Base-by-base conservation (phyloP, 2,113 vertebrate genomes). In the Elephantulus edwardii region DNA sequence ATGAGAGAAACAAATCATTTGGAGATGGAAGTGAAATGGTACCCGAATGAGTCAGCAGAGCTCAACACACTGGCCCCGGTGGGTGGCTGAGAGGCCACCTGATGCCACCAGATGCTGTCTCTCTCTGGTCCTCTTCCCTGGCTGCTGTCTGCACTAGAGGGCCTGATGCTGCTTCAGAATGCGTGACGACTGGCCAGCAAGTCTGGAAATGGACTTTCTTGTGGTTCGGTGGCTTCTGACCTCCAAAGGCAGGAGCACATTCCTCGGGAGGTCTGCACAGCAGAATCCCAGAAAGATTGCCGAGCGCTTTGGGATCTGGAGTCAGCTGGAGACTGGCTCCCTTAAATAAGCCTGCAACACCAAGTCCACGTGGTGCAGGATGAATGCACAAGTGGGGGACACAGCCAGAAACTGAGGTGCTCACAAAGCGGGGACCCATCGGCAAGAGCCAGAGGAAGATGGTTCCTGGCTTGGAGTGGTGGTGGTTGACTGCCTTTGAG, bases 161-260 rank as follows among this genome's bases (percentile, higher is more conserved):
- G 96, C 95, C 96, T 96, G 95, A 90, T 24, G 68, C 89, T 6
- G 58, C 95, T 95, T 93, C 95, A 96, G 96, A 97, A 97, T 95
- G 95, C 70, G 40, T 91, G 89, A 9, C 44, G 95, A 93, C 96
- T 90, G 96, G 95, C 96, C 96, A 91, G 93, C 95, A 86, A 96
- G 95, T 97, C 97, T 96, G 96, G 95, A 91, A 86, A 91, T 20
- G 72, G 93, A 87, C 94, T 97, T 96, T 96, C 94, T 97, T 96
- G 96, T 96, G 94, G 95, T 96, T 97, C 96, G 95, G 94, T 94
- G 96, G 96, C 97, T 95, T 96, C 83, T 95, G 95, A 91, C 94
- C 96, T 96, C 93, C 92, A 95, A 94, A 95, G 88, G 90, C 96
- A 96, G 91, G 97, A 85, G 78, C 82, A 83, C 96, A 91, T 97